Evolutionary conservation across 1,140 invertebrate genomes (phyloP), one percentile per base, ranked within the genome.

Genomic region (silkworm (Bombyx mori)): DNA sequence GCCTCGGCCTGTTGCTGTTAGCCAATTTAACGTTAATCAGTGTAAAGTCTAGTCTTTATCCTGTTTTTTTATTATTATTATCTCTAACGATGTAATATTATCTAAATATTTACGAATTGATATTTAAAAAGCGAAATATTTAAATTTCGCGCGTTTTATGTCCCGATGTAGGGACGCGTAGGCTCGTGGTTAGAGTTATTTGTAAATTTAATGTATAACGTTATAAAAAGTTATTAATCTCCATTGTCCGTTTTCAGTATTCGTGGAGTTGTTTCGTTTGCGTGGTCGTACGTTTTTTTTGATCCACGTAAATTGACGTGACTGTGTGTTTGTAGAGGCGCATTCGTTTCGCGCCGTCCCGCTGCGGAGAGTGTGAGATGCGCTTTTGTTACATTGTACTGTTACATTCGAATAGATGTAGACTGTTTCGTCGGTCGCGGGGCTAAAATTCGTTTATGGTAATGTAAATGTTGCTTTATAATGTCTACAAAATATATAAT

Each of bases 41-140:
- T 88, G 87, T 88, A 88, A 86, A 86, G 85, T 89, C 87, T 89
- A 89, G 87, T 89, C 87, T 88, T 84, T 83, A 85, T 82, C 64
- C 81, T 84, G 83, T 86, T 86, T 84, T 85, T 79, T 84, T 71
- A 67, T 83, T 18, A 18, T 85, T 83, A 81, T 84, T 72, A 69
- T 78, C 73, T 81, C 71, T 82, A 82, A 82, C 70, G 72, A 79
- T 83, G 73, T 78, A 72, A 71, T 79, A 75, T 74, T 72, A 69
- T 73, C 71, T 76, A 74, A 75, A 80, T 82, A 81, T 80, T 76
- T 79, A 82, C 74, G 79, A 78, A 82, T 76, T 78, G 79, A 86
- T 86, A 83, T 83, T 83, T 82, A 78, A 82, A 78, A 73, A 35
- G 26, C 26, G 26, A 35, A 35, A 35, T 3, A 35, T 35, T 35